A percentile compares a stretch with the other conserved stretches of the same genome.
Evolutionary conservation across 2,113 vertebrate species (phyloP).

Genomic region (Amblyornis subalaris): DNA sequence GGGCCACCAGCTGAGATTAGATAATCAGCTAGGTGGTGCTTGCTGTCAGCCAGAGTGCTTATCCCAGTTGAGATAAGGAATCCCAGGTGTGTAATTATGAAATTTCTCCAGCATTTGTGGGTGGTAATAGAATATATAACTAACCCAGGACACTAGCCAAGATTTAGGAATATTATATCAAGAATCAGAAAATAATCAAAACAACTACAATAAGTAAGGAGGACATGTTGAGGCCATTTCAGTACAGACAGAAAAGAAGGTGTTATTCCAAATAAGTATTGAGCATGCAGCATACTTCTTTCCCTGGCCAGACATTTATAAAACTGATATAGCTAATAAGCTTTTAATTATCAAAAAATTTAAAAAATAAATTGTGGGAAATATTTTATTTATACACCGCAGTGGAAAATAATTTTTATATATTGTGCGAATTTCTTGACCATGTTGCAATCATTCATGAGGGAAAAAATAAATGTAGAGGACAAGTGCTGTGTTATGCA

Average conservation of each 20-base stretch:
- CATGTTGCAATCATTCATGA: background rate
- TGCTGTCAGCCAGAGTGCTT: no score
- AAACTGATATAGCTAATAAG: background rate
- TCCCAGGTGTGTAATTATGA: no score
- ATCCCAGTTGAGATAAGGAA: no score
- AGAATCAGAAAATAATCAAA: background rate
- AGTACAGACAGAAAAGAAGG: background rate
- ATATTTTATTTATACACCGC: background rate
- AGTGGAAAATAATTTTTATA: conserved; percentile 9
- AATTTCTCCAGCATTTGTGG: no score
- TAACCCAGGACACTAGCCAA: no score
- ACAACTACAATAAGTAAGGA: background rate
- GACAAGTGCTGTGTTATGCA: background rate
- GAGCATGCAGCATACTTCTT: background rate
- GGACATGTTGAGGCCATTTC: background rate
- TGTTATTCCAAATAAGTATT: background rate
- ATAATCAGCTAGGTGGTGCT: no score
- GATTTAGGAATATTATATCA: background rate
- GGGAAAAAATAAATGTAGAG: conserved; percentile 23
- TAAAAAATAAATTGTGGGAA: background rate
- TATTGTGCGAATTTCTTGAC: conserved; percentile 17
- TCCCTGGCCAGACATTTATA: background rate
- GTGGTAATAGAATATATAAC: no score
- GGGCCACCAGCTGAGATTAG: no score
- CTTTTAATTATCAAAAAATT: background rate